Evolutionary conservation across 2,888 invertebrate genomes (phyloP), one percentile per base, ranked within the genome.

Genomic region (Pelosia muscerda): DNA sequence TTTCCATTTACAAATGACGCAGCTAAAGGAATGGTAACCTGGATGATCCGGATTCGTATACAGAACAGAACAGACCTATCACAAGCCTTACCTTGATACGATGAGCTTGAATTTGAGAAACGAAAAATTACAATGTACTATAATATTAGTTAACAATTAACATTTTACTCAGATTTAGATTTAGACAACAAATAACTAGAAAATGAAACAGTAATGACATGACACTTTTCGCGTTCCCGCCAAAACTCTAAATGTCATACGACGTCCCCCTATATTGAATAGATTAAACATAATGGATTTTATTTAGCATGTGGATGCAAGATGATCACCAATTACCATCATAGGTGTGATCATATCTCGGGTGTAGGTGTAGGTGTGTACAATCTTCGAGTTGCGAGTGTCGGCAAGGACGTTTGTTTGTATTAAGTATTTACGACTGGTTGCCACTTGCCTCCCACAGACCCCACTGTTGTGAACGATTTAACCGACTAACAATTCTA

Each of bases 341-440:
- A 59, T 38, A 59, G 59, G 25, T 64, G 75, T 74, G 73, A 19
- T 19, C 19, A 49, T 49, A 9, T 9, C 49, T n/a, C 49, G 49
- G 73, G 70, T 76, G 68, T 62, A 19, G 22, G 26, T 22, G 65
- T 65, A 34, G 65, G 65, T 60, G 65, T 59, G 13, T 49, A 63
- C 56, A 49, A 68, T 70, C 75, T 66, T 73, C 58, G 55, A 65
- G 66, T 26, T 63, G 72, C 31, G 22, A 38, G 59, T 69, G 78
- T 64, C 71, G 69, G 68, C 78, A 75, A 78, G 78, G 75, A 73
- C 72, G 63, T 65, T n/a, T 23, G 67, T 42, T 65, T 31, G 31
- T 66, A 34, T 49, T 59, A n/a, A n/a, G n/a, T n/a, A 49, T 49
- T 31, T 65, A 61, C 42, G 42, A 25, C 49, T 61, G 26, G 9